Evolutionary conservation across 2,888 invertebrate species (phyloP).

Genomic region (Cylloceria caligata): DNA sequence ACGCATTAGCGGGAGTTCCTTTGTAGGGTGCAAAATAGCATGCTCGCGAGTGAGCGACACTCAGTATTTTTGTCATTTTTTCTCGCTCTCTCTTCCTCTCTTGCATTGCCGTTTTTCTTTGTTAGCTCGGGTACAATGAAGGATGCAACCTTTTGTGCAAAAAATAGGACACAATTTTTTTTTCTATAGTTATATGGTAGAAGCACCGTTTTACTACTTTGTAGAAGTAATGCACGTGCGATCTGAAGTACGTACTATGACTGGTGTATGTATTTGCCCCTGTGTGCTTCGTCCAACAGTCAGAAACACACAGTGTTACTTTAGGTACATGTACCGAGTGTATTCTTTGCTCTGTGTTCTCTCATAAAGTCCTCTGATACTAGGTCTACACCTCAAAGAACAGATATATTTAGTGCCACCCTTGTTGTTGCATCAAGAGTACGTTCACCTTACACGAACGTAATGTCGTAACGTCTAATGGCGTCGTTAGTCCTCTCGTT

Average conservation of each 20-base stretch:
- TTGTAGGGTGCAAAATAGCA: slow-evolving; percentile 69
- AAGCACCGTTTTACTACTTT: slow-evolving; percentile 74
- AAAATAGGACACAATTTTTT: slow-evolving; percentile 75
- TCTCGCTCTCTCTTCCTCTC: slow-evolving; percentile 18
- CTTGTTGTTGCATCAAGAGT: slow-evolving; percentile 21
- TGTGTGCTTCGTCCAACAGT: slow-evolving; percentile 35
- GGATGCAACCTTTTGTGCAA: slow-evolving; percentile 75
- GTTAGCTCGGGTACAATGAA: slow-evolving; percentile 72
- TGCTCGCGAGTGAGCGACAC: slow-evolving; percentile 57
- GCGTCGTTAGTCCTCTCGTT: slow-evolving; percentile 43
- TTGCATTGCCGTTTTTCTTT: slow-evolving; percentile 69
- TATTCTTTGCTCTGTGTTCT: slow-evolving; percentile 31
- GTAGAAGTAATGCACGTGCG: slow-evolving; percentile 73
- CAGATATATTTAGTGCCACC: slow-evolving; percentile 51
- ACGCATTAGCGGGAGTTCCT: slow-evolving; percentile 65
- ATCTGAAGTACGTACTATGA: slow-evolving; percentile 67
- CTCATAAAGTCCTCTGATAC: slow-evolving; percentile 25
- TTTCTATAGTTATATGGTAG: slow-evolving; percentile 54
- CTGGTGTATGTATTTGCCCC: slow-evolving; percentile 21
- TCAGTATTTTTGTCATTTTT: slow-evolving; percentile 43
- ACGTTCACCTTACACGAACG: slow-evolving; percentile 16
- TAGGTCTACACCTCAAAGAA: slow-evolving; percentile 53
- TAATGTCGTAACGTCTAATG: slow-evolving; percentile 43
- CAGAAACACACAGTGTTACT: slow-evolving; percentile 25
- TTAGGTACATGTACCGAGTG: slow-evolving; percentile 19